A percentile compares a stretch with the other conserved stretches of the same genome.
These are phyloP conservation scores for Galbula dea DNA, from an alignment of 2,113 vertebrate genomes.

Conservation along the genomic window DNA sequence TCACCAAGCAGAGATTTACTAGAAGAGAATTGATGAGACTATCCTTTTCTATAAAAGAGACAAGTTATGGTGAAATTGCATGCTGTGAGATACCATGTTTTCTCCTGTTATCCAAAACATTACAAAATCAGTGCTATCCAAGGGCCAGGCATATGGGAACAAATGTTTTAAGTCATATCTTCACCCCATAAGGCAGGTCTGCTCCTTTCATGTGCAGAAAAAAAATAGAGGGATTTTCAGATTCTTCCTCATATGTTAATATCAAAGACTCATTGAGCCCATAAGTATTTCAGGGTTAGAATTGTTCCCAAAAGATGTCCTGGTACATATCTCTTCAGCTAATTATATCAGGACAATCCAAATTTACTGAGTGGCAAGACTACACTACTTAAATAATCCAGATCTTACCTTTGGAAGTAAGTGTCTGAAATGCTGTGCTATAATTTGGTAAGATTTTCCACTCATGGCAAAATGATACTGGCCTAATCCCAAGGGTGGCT, in stretches of 20 bases:
- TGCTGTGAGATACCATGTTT: background rate
- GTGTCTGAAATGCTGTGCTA: slow-evolving; percentile 69
- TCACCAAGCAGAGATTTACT: background rate
- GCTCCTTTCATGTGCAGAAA: background rate
- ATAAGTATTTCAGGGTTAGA: background rate
- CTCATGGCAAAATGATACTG: slow-evolving; percentile 77
- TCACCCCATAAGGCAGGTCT: background rate
- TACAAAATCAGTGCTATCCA: background rate
- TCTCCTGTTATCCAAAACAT: background rate
- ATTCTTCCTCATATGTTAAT: background rate
- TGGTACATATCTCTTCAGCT: background rate
- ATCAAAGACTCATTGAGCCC: background rate
- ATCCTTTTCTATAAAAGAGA: background rate
- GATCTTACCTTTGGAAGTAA: slow-evolving; percentile 76
- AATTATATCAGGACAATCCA: background rate
- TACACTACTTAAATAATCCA: background rate
- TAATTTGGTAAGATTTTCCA: slow-evolving; percentile 73
- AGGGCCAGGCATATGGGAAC: background rate
- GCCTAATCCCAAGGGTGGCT: background rate
- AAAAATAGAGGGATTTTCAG: background rate
- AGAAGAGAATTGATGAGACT: background rate
- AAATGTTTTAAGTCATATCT: background rate
- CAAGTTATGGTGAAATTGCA: background rate
- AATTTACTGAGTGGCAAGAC: background rate
- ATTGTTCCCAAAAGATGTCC: background rate